Evolutionary conservation across 2,888 invertebrate genomes (phyloP).

Genomic region (Mongoloraphidia duomilia): DNA sequence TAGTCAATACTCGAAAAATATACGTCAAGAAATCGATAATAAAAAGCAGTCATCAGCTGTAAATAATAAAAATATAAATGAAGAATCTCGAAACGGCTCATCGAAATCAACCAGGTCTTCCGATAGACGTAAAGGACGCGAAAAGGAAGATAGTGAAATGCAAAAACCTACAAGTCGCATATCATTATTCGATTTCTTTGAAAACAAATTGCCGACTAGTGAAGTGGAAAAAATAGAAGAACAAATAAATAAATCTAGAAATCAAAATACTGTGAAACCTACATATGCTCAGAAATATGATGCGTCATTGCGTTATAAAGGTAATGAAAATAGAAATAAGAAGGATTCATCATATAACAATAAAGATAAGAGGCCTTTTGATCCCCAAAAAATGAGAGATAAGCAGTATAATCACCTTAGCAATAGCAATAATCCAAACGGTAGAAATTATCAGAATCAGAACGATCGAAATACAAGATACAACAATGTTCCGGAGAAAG

Average conservation of each 20-base stretch:
- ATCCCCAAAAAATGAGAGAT: background rate
- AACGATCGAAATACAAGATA: background rate
- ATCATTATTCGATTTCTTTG: conserved; percentile 68
- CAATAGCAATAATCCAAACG: background rate
- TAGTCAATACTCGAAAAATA: conserved; percentile 2
- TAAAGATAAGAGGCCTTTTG: background rate
- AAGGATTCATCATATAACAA: background rate
- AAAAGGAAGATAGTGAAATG: conserved; percentile 30
- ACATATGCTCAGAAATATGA: conserved; percentile 2
- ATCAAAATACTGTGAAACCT: background rate
- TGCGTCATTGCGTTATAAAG: background rate
- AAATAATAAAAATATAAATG: conserved; percentile 5
- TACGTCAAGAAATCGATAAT: conserved; percentile 1
- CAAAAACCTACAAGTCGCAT: conserved; percentile 68
- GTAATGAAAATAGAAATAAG: background rate
- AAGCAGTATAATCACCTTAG: conserved; percentile 1
- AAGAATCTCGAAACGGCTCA: conserved; percentile 9
- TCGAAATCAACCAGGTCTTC: conserved; percentile 26
- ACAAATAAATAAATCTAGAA: background rate
- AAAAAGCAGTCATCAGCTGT: conserved; percentile 4
- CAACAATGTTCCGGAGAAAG: conserved; percentile 29
- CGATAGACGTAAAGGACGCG: conserved; percentile 3
- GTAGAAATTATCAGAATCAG: conserved; percentile 1
- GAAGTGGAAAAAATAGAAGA: conserved; percentile 10
- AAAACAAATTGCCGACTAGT: conserved; percentile 55